A percentile compares a stretch with the other conserved stretches of the same genome.
phyloP scores from a whole-genome alignment of 2,797 vertebrate species.

The Rallus crepitans region DNA sequence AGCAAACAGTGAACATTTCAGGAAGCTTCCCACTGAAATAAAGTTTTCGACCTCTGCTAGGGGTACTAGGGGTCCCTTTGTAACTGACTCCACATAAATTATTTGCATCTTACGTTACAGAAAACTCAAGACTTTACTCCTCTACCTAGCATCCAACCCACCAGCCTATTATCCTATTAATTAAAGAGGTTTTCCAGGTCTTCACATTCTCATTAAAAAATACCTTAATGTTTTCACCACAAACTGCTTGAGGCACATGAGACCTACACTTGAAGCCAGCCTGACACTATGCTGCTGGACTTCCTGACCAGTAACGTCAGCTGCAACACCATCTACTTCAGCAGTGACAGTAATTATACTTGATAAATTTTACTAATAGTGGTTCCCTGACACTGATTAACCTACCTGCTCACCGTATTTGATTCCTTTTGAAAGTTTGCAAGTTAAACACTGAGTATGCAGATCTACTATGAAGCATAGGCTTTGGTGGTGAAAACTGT shows the following conservation, averaged over 20 bases:
- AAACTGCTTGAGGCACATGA: not conserved
- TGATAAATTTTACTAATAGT: conserved; percentile 12
- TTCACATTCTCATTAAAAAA: not conserved
- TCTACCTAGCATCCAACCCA: not conserved
- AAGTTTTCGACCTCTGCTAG: not conserved
- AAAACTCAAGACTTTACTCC: not conserved
- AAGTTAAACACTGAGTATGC: not conserved
- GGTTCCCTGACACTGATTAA: conserved; percentile 27
- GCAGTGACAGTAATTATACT: conserved; percentile 15
- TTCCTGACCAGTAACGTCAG: not conserved
- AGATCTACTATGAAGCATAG: not conserved
- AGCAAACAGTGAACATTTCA: not conserved
- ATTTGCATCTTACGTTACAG: not conserved
- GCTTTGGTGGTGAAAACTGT: not conserved
- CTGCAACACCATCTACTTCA: not conserved
- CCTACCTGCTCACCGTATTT: not conserved
- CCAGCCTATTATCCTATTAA: not conserved
- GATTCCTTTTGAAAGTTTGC: not conserved
- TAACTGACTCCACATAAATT: not conserved
- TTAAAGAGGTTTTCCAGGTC: not conserved
- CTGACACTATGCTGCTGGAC: not conserved
- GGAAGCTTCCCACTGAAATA: not conserved
- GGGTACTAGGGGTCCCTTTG: not conserved
- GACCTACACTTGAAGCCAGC: not conserved
- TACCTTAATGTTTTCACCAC: not conserved